Evolutionary conservation across 2,113 vertebrate genomes (phyloP), one percentile per base, ranked within the genome.

Genomic region (Peucedramus taeniatus): DNA sequence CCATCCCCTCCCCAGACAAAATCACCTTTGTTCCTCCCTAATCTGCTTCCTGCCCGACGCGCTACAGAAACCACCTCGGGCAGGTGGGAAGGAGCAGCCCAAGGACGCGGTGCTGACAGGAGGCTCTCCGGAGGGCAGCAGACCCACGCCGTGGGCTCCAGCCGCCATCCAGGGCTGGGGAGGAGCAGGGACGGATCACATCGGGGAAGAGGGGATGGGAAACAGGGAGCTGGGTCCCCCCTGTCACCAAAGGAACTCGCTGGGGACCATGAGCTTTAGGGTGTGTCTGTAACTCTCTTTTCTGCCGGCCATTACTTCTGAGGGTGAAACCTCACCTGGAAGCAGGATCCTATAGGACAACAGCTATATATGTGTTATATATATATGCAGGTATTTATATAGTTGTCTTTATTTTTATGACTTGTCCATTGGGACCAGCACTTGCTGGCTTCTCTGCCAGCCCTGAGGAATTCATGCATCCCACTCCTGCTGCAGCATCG

Each of bases 1-100:
- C 68, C 63, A 24, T 69, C 83, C 77, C 40, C 57, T 83, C 53
- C 76, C 65, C 3, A 1, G 75, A 97, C 96, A 97, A 93, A 65
- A 80, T 82, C 75, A 23, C 88, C 90, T 97, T 97, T 97, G 96
- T 97, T 97, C 63, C 68, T 75, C 54, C 72, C 2, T 76, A 70
- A 95, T 59, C 88, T 61, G 60, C 80, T 95, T 95, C 90, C 91
- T 91, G 93, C 51, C 33, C 33, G 14, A 31, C 3, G 66, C 35
- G 96, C 90, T 20, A 59, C 91, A 79, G 65, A 30, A 91, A 31
- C 8, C 70, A 18, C 64, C 54, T 14, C 59, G 4, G 90, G 57
- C 95, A 49, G 85, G 90, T 9, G 60, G 63, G 87, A 57, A 28
- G 28, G 82, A 95, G 93, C 93, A 87, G 94, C 69, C 91, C 96